These are phyloP conservation scores for Acanthurus lineatus DNA, from an alignment of 2,797 vertebrate genomes.

Conservation along the genomic window DNA sequence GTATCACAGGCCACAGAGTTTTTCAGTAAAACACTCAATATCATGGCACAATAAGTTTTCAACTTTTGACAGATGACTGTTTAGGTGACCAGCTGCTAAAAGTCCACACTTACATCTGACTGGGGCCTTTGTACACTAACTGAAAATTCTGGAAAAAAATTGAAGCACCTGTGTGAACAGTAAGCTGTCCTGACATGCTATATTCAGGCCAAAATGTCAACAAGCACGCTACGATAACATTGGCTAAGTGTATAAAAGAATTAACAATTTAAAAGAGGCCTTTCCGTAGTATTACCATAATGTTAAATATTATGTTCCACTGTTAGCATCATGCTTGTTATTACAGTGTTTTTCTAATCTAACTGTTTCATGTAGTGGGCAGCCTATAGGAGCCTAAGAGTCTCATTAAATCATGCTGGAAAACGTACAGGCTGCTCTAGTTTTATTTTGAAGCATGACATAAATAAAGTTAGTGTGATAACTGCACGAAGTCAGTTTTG, in stretches of 20 bases:
- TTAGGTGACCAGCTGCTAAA: background rate
- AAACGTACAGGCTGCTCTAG: background rate
- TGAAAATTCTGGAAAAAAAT: background rate
- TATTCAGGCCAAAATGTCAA: background rate
- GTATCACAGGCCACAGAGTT: background rate
- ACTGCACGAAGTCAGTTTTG: background rate
- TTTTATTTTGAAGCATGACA: background rate
- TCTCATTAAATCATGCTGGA: background rate
- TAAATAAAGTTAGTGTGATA: background rate
- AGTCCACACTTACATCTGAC: background rate
- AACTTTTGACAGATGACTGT: background rate
- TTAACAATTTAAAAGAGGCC: background rate
- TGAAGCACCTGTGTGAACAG: background rate
- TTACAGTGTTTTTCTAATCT: background rate
- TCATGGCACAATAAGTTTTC: conserved; percentile 27
- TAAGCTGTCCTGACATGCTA: background rate
- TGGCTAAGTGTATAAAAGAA: background rate
- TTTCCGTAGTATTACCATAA: no score
- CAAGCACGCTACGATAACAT: background rate
- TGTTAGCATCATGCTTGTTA: no score
- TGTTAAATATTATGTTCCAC: no score
- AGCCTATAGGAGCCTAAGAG: background rate
- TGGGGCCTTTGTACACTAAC: background rate
- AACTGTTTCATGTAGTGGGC: background rate
- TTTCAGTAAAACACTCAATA: conserved; percentile 12